Evolutionary conservation across 2,888 invertebrate species (phyloP), one percentile per base, ranked within the genome.

Genomic region (Beris chalybata): DNA sequence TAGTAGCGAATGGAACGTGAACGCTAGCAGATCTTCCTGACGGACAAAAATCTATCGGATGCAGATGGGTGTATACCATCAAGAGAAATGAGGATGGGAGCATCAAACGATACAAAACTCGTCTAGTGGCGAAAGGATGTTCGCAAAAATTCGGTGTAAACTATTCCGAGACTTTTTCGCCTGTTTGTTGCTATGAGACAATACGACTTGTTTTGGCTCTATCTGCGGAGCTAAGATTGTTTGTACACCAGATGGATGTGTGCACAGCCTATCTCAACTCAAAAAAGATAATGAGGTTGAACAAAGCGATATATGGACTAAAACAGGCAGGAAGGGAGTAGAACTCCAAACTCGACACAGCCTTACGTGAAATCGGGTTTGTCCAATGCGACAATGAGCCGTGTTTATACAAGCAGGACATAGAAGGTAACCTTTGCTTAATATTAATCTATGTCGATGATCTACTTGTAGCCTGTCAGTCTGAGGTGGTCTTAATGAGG

Each of bases 171-270:
- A 72, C 71, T 1, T 72, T 70, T 57, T 71, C 72, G 44, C 70
- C 71, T 12, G 71, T 71, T n/a, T 52, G 55, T 15, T 56, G 57
- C 12, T 65, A 56, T 56, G 32, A 55, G 9, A 56, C 57, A 52
- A 64, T 58, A 50, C 30, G 65, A 22, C 52, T 65, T 32, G 22
- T 65, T 30, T 44, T 65, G 53, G 71, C 71, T 3, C n/a, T 72
- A 2, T 64, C 71, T 4, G 70, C 43, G 1, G 69, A 71, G 58
- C 44, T 64, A 3, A 55, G 70, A 30, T 32, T 72, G 29, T 53
- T 69, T 43, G 31, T 71, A 4, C 67, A 71, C 15, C 73, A 73
- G 50, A 64, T 72, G 52, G 71, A 71, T 63, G n/a, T n/a, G n/a
- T n/a, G n/a, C 64, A 66, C 12, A 31, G 57, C 13, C n/a, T n/a